phyloP scores from a whole-genome alignment of 1,140 invertebrate species.

The Druon quercuslanigerum region DNA sequence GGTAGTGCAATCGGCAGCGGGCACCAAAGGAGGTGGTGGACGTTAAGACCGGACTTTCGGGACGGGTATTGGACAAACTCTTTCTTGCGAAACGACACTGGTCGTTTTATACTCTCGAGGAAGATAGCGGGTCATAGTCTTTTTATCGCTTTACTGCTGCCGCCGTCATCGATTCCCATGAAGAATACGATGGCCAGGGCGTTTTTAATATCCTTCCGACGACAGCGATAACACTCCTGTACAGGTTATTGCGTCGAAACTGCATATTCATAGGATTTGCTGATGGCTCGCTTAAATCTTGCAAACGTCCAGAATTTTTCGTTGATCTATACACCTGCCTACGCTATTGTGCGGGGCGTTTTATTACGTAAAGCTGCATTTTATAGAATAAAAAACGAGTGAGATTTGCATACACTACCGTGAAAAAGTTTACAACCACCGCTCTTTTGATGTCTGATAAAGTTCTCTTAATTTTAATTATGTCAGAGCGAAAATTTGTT shows the following conservation, averaged over 20 bases:
- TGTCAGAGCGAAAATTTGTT: too few relatives aligned
- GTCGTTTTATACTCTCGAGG: background rate
- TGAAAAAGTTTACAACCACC: too few relatives aligned
- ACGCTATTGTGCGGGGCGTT: background rate
- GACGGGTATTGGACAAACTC: conserved; percentile 7
- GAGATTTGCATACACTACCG: background rate
- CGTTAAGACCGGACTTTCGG: conserved; percentile 17
- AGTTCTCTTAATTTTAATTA: too few relatives aligned
- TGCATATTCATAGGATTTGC: conserved; percentile 24
- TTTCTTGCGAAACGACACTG: conserved; percentile 8
- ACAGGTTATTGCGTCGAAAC: conserved; percentile 6
- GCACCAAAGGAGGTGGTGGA: background rate
- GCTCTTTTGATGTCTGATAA: too few relatives aligned
- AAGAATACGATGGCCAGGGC: conserved; percentile 10
- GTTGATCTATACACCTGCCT: background rate
- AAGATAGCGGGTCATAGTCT: conserved; percentile 11
- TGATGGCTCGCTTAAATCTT: conserved; percentile 25
- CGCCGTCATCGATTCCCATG: conserved; percentile 14
- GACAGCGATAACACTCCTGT: conserved; percentile 17
- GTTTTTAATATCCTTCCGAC: conserved; percentile 5
- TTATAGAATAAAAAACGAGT: background rate
- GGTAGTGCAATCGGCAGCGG: conserved; percentile 19
- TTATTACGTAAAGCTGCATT: background rate
- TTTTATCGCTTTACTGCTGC: conserved; percentile 6
- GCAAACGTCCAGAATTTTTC: conserved; percentile 3